Base-by-base conservation (phyloP, 2,113 vertebrate species). In the Aegotheles bennettii region DNA sequence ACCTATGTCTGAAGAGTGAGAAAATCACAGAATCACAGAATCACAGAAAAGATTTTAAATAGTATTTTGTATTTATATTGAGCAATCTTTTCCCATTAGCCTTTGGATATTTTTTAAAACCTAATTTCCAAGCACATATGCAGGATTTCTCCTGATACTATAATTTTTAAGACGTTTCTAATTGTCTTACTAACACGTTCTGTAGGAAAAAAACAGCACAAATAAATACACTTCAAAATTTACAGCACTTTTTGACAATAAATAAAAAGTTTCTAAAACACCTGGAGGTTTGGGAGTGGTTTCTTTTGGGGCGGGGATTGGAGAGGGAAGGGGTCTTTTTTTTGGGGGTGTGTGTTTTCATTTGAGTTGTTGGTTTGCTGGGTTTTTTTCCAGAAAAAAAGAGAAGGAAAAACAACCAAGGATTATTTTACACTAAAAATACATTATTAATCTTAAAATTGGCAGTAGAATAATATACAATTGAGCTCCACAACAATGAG, bases 251-350 rank as follows among this genome's bases (percentile, higher is more conserved):
- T 80, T 67, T 8, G 13, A n/a, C n/a, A n/a, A 79, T 38, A 6
- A 59, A 9, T 17, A 20, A 77, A 47, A 31, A 16, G 0, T 31
- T 84, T 73, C 25, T 73, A 64, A 87, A 75, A 17, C 2, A 6
- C 40, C 19, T 61, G 20, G 45, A 38, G 8, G 2, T 61, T 76
- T 70, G 64, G 31, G 10, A 29, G 25, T 59, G 8, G 16, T 3
- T n/a, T 54, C 69, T 63, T 24, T 7, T 5, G 7, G 11, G 3
- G 24, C 3, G 12, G 15, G 6, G 19, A 7, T 3, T 1, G 7
- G 17, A 13, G 7, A 36, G 9, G 16, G 5, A 63, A 42, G 9
- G 7, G 1, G 1, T 57, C 25, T 53, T 4, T 18, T 61, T 59
- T 4, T 3, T 65, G 69, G 36, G 20, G 8, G 3, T 7, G n/a